Evolutionary conservation across 2,797 vertebrate species (phyloP).

Genomic region (Megalops cyprinoides): DNA sequence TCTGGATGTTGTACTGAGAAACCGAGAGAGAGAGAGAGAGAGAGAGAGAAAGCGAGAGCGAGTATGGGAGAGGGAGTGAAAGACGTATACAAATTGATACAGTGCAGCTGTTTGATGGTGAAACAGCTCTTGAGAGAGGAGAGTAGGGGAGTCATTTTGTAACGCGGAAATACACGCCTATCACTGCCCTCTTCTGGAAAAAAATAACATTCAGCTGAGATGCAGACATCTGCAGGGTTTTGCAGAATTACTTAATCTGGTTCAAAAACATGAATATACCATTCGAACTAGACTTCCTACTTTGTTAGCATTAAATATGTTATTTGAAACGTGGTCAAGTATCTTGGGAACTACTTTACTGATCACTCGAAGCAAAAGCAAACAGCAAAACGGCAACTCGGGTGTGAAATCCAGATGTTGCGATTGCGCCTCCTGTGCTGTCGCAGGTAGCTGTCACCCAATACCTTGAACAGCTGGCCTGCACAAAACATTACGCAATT

Average conservation of each 20-base stretch:
- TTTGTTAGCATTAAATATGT: not conserved
- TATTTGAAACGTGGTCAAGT: not conserved
- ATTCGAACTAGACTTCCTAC: not conserved
- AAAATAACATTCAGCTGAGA: conserved; percentile 24
- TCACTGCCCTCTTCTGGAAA: conserved; percentile 58
- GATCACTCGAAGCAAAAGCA: too few relatives aligned
- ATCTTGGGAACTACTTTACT: not conserved
- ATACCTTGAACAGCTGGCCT: not conserved
- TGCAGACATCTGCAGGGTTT: conserved; percentile 32
- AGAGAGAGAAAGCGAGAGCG: conserved; percentile 30
- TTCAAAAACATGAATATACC: too few relatives aligned
- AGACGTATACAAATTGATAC: conserved; percentile 23
- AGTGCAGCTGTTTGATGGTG: conserved; percentile 33
- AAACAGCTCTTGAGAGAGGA: not conserved
- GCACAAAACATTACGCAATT: not conserved
- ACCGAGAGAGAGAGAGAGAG: conserved; percentile 24
- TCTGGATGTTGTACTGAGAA: conserved; percentile 33
- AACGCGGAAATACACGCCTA: conserved; percentile 35
- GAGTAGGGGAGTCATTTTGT: conserved; percentile 14
- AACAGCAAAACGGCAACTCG: not conserved
- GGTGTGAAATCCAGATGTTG: not conserved
- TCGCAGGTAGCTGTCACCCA: not conserved
- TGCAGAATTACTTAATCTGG: conserved; percentile 24
- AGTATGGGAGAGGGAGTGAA: conserved; percentile 19
- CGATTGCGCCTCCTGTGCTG: not conserved